Conservation (phyloP, 2,888 invertebrate species). For the Agonopterix heracliana region DNA sequence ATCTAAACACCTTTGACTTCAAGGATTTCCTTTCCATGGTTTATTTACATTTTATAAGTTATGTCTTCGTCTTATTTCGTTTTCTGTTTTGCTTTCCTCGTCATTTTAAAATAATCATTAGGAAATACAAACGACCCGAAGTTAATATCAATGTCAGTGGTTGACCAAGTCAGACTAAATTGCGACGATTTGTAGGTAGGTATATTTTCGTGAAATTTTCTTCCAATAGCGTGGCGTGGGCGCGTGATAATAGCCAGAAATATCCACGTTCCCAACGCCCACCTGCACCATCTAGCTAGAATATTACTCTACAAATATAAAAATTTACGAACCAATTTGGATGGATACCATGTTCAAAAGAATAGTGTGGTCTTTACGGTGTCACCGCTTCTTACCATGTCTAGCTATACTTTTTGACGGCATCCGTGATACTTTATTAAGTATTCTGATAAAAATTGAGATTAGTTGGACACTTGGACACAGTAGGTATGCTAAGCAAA, state of each 20-base stretch:
- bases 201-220: constrained; percentile 62
- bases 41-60: neutral
- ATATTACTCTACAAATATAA: constrained; percentile 54
- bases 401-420: too few species aligned
- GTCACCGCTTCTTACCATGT: neutral
- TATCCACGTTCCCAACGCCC: constrained; percentile 62
- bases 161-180: constrained; percentile 44
- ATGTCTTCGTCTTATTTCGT: neutral
- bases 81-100: neutral
- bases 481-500: neutral
- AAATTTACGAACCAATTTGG: constrained; percentile 28
- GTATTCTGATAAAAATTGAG: too few species aligned
- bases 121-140: neutral
- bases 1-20: neutral
- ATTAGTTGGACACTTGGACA: too few species aligned
- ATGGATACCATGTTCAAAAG: constrained; percentile 6
- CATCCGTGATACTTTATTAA: too few species aligned
- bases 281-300: constrained; percentile 50
- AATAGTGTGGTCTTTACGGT: constrained; percentile 5
- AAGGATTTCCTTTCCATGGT: neutral
- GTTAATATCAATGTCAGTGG: constrained; percentile 43
- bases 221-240: constrained; percentile 63
- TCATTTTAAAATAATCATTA: neutral
- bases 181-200: constrained; percentile 33
- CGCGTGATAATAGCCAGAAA: constrained; percentile 64